Conservation (phyloP, 2,888 invertebrate species). For the Campoplex nolae region DNA sequence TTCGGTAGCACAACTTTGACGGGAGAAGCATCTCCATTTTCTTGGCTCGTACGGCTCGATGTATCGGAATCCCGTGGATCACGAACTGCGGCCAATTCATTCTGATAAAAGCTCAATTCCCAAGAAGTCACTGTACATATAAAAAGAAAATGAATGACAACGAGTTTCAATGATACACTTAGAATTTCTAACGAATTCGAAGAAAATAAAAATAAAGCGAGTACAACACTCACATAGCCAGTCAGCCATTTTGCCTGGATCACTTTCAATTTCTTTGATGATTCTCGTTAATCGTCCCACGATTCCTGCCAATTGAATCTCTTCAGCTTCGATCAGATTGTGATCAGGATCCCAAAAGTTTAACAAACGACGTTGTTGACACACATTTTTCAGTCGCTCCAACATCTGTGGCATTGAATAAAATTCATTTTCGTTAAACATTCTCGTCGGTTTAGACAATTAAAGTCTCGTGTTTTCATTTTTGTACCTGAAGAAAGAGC, state of each 20-base stretch:
- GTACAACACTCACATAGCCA: constrained; percentile 78
- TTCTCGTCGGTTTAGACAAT: not conserved
- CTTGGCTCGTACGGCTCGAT: not conserved
- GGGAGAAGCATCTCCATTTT: not conserved
- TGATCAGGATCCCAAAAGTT: constrained; percentile 86
- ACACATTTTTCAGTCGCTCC: constrained; percentile 80
- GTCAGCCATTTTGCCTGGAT: constrained; percentile 77
- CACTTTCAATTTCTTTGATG: constrained; percentile 63
- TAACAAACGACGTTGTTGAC: constrained; percentile 80
- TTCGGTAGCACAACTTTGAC: too few relatives aligned
- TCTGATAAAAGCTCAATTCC: constrained; percentile 19
- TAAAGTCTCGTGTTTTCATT: not conserved
- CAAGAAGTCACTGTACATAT: constrained; percentile 43
- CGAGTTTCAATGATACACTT: not conserved
- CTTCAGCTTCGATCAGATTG: constrained; percentile 83
- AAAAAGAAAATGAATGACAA: not conserved
- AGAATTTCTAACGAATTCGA: not conserved
- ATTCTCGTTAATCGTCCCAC: constrained; percentile 65
- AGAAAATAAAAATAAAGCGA: not conserved
- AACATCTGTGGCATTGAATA: constrained; percentile 82
- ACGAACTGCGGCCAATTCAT: constrained; percentile 26
- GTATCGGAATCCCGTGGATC: constrained; percentile 11
- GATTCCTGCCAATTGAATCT: constrained; percentile 51
- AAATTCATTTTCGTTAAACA: not conserved
- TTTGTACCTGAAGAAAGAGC: constrained; percentile 73